These are phyloP conservation scores for Pardosa pseudoannulata DNA, from an alignment of 2,888 invertebrate species.

Conservation along the genomic window DNA sequence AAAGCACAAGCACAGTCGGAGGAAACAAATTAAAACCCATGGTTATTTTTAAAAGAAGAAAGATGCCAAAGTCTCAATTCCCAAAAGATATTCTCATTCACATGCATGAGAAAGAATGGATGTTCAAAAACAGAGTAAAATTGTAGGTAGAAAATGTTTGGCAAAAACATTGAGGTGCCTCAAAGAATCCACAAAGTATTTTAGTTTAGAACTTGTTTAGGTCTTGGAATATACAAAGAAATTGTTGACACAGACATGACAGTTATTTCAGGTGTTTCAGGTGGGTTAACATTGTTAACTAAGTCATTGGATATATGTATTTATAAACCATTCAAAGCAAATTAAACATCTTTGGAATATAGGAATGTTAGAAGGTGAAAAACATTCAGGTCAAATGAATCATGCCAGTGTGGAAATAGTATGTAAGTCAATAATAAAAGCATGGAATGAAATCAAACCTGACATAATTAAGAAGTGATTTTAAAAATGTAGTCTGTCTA, in stretches of 20 bases:
- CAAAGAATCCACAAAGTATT: slow-evolving; percentile 10
- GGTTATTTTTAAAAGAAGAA: neutral
- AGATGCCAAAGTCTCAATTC: neutral
- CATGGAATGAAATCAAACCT: neutral
- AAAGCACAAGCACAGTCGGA: no score
- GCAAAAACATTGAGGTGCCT: slow-evolving; percentile 11
- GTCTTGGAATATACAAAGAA: slow-evolving; percentile 13
- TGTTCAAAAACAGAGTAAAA: neutral
- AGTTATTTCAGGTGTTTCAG: slow-evolving; percentile 10
- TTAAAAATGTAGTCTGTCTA: neutral
- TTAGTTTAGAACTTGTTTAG: slow-evolving; percentile 21
- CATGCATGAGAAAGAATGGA: neutral
- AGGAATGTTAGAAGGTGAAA: slow-evolving; percentile 15
- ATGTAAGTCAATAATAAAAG: neutral
- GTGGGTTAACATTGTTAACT: slow-evolving; percentile 18
- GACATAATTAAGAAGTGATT: neutral
- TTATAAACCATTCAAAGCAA: neutral
- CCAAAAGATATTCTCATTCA: neutral
- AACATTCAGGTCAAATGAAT: neutral
- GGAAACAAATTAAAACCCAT: neutral
- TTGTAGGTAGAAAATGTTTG: neutral
- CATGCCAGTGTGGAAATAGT: neutral
- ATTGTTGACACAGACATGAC: slow-evolving; percentile 8
- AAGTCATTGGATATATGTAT: slow-evolving; percentile 22
- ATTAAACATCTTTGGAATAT: neutral